These are phyloP conservation scores for Craseonycteris thonglongyai DNA, from an alignment of 2,113 vertebrate species.

Conservation along the genomic window DNA sequence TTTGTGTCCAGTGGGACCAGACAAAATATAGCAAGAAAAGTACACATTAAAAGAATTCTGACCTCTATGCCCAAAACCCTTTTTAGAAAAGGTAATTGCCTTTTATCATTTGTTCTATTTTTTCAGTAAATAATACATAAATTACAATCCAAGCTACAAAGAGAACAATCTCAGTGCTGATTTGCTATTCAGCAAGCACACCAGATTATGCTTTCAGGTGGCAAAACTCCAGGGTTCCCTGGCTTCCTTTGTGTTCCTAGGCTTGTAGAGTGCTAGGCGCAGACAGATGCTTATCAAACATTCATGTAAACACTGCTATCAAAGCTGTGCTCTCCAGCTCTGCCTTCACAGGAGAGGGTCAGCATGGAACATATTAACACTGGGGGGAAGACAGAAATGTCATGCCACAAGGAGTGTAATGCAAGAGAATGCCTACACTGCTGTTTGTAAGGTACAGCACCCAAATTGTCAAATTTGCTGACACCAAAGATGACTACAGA, in stretches of 20 bases:
- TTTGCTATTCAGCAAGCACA: conserved; percentile 77
- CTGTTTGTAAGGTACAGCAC: not conserved
- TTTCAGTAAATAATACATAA: conserved; percentile 74
- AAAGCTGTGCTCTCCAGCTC: conserved; percentile 71
- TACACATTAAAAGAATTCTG: conserved; percentile 47
- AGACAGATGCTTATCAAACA: conserved; percentile 84
- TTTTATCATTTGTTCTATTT: conserved; percentile 60
- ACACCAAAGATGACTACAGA: not conserved
- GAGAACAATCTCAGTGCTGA: conserved; percentile 66
- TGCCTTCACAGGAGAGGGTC: conserved; percentile 68
- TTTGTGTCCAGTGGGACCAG: conserved; percentile 42
- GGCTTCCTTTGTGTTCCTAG: conserved; percentile 72
- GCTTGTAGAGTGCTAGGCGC: conserved; percentile 72
- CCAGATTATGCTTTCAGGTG: conserved; percentile 76
- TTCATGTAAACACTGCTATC: conserved; percentile 79
- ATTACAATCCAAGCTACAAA: conserved; percentile 68
- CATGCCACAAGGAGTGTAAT: conserved; percentile 37
- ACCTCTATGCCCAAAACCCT: conserved; percentile 48
- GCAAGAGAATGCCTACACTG: not conserved
- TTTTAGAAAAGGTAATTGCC: conserved; percentile 51
- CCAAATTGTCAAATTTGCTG: not conserved
- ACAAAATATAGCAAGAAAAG: conserved; percentile 48
- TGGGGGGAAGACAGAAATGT: conserved; percentile 64
- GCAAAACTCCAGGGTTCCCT: conserved; percentile 74
- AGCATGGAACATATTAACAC: conserved; percentile 74